Percentiles rank a stretch among this genome's conserved stretches.
These are phyloP conservation scores for Gryllus longicercus DNA, from an alignment of 2,888 invertebrate genomes.

Conservation along the genomic window DNA sequence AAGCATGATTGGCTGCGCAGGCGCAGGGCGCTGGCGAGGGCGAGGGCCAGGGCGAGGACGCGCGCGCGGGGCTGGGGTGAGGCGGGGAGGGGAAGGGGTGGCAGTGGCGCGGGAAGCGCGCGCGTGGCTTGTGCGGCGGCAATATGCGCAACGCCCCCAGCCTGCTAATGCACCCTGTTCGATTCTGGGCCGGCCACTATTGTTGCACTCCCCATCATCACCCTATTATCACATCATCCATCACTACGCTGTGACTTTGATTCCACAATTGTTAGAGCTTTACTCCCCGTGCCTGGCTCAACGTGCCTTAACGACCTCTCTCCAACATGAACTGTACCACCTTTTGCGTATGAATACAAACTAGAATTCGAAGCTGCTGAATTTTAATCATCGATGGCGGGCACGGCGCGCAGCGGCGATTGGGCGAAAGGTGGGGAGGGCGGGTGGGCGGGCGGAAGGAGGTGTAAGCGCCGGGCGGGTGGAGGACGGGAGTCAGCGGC, in stretches of 20 bases:
- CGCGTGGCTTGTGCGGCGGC: background rate
- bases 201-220: background rate
- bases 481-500: background rate
- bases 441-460: background rate
- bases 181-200: conserved; percentile 3
- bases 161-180: background rate
- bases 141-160: conserved; percentile 11
- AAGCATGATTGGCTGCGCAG: background rate
- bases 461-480: background rate
- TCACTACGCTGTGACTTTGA: conserved; percentile 17
- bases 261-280: background rate
- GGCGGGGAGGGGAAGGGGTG: background rate
- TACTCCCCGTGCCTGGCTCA: background rate
- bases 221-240: conserved; percentile 4
- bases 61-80: background rate
- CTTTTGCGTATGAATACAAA: conserved; percentile 10
- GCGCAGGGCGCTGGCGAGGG: background rate
- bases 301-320: background rate
- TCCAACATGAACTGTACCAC: background rate
- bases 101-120: background rate
- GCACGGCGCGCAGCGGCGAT: background rate
- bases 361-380: background rate
- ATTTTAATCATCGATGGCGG: background rate
- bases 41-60: no score
- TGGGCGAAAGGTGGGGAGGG: background rate